Conservation (phyloP, 2,888 invertebrate species). For the Stegana nigrithorax region DNA sequence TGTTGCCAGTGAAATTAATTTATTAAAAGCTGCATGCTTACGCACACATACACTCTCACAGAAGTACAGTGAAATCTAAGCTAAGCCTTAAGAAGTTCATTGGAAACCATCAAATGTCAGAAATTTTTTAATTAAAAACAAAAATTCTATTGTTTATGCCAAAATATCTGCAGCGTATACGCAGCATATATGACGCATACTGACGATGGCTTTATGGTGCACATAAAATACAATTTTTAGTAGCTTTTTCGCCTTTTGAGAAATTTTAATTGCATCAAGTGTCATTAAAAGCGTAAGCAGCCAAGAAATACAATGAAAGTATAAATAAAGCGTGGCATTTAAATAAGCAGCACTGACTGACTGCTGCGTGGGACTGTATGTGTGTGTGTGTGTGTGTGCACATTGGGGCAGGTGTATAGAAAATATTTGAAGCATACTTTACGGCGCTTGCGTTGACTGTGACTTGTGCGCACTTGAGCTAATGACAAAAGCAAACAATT, state of each 20-base stretch:
- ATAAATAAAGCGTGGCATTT: conserved; percentile 39
- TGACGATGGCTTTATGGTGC: conserved; percentile 55
- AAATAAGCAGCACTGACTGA: neutral
- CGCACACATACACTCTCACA: conserved; percentile 45
- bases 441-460: conserved; percentile 13
- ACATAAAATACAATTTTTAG: conserved; percentile 59
- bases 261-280: conserved; percentile 43
- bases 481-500: conserved; percentile 16
- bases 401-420: too few species aligned
- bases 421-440: conserved; percentile 13
- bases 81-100: too few species aligned
- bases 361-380: too few species aligned
- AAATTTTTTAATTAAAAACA: conserved; percentile 51
- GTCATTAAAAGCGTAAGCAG: conserved; percentile 44
- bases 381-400: too few species aligned
- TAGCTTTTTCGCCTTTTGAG: too few species aligned
- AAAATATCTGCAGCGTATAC: too few species aligned
- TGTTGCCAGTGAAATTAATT: conserved; percentile 52
- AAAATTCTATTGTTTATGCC: neutral
- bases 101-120: neutral
- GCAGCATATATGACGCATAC: too few species aligned
- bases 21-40: conserved; percentile 31
- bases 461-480: conserved; percentile 8
- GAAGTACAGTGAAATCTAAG: conserved; percentile 15
- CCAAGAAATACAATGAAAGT: conserved; percentile 53